Evolutionary conservation across 2,797 vertebrate genomes (phyloP).

Genomic region (Melopsittacus undulatus): DNA sequence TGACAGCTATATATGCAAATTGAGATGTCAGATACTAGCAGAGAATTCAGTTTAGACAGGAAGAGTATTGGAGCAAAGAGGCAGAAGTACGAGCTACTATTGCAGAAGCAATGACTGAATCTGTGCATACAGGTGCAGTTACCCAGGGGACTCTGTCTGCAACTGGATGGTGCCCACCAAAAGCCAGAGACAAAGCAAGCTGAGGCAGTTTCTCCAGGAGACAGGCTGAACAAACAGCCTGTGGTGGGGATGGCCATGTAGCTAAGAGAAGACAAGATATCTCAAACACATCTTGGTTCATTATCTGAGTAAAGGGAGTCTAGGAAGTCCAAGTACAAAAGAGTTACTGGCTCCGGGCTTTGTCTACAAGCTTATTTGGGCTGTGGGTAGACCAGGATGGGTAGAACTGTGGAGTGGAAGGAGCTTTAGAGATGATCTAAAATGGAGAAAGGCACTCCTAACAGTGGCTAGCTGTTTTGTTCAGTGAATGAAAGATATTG

Average conservation of each 20-base stretch:
- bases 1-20: not conserved
- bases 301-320: not conserved
- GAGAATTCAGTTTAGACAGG: not conserved
- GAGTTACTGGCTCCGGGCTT: not conserved
- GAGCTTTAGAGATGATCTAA: not conserved
- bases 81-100: not conserved
- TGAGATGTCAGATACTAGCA: conserved; percentile 3
- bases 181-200: not conserved
- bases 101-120: not conserved
- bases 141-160: not conserved
- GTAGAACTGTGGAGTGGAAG: not conserved
- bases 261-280: not conserved
- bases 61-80: not conserved
- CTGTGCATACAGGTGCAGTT: not conserved
- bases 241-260: not conserved
- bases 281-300: not conserved
- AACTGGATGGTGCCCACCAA: not conserved
- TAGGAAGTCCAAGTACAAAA: not conserved
- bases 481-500: not conserved
- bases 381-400: not conserved
- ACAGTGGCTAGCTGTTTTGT: not conserved
- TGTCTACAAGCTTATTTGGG: not conserved
- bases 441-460: not conserved
- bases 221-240: not conserved
- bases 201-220: not conserved